Evolutionary conservation across 2,797 vertebrate species (phyloP), one percentile per base, ranked within the genome.

Genomic region (Uromys caudimaculatus): DNA sequence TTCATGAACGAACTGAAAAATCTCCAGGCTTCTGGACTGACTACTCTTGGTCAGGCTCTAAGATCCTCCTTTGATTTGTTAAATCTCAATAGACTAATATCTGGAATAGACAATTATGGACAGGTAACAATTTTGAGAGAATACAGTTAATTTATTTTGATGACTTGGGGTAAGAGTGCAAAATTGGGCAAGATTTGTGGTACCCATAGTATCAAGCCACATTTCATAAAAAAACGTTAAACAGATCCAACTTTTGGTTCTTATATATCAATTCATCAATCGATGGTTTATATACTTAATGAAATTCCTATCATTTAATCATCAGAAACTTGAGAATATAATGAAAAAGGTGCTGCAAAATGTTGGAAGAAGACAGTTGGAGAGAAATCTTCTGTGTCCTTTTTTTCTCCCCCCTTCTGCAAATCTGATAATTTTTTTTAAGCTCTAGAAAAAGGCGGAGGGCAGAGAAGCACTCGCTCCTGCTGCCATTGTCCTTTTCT

Each of bases 1-100:
- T 99, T 99, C 98, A 99, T 99, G 99, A 99, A 99, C 41, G 99
- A 99, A 98, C 98, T 99, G 98, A 99, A 99, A 99, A 99, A 99
- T 98, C 99, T 99, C 97, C 99, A 99, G 98, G 99, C 99, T 4
- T 99, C 99, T 5, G 99, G 99, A 93, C 98, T 99, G 97, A 99
- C 99, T 32, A 99, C 99, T 0, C 98, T 99, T 95, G 99, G 99
- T 84, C 99, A 99, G 92, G 99, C 99, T 73, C 99, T 99, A 81
- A 99, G 99, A 96, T 99, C 99, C 9, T 99, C 99, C 71, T 99
- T 99, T 96, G 99, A 99, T 98, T 99, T 99, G 97, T 99, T 99
- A 96, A 99, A 99, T 99, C 99, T 99, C 98, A 99, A 99, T 98
- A 99, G 99, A 98, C 99, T 99, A 71, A 99, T 99, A 97, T 99